Evolutionary conservation across 23 tunicate species (phyloP).

Genomic region (Styela plicata): DNA sequence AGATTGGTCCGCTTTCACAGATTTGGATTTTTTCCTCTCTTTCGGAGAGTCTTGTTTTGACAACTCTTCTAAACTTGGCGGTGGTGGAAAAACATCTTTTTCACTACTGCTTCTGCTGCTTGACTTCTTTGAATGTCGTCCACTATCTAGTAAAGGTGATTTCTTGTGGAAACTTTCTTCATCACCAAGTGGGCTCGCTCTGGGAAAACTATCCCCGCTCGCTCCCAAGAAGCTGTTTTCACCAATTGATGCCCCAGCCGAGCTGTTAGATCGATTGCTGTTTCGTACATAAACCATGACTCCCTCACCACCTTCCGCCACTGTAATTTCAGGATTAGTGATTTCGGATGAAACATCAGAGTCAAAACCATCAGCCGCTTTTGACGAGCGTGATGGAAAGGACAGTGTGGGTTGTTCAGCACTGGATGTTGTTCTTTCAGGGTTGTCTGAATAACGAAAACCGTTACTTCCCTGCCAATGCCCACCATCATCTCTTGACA

Average conservation of each 20-base stretch:
- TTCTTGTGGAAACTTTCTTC: neutral
- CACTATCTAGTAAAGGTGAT: neutral
- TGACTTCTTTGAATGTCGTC: neutral
- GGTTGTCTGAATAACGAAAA: neutral
- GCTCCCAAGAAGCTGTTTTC: neutral
- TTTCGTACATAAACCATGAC: conserved; percentile 2
- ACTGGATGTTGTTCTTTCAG: neutral
- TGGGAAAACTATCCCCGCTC: conserved; percentile 3
- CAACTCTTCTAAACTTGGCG: neutral
- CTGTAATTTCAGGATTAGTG: conserved; percentile 15
- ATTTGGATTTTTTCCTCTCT: neutral
- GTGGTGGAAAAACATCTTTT: neutral
- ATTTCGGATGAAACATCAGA: conserved; percentile 19
- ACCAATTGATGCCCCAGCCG: neutral
- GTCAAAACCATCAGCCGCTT: neutral
- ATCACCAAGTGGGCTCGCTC: conserved; percentile 25
- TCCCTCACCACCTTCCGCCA: conserved; percentile 14
- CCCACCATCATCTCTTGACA: neutral
- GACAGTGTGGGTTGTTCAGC: neutral
- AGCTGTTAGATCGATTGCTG: conserved; percentile 4
- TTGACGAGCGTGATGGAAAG: neutral
- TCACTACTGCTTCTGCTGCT: neutral
- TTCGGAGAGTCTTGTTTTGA: neutral
- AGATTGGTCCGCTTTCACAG: neutral
- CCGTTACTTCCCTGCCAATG: neutral